These are phyloP conservation scores for Macrosoma leucophasiata DNA, from an alignment of 2,888 invertebrate species.

Conservation along the genomic window DNA sequence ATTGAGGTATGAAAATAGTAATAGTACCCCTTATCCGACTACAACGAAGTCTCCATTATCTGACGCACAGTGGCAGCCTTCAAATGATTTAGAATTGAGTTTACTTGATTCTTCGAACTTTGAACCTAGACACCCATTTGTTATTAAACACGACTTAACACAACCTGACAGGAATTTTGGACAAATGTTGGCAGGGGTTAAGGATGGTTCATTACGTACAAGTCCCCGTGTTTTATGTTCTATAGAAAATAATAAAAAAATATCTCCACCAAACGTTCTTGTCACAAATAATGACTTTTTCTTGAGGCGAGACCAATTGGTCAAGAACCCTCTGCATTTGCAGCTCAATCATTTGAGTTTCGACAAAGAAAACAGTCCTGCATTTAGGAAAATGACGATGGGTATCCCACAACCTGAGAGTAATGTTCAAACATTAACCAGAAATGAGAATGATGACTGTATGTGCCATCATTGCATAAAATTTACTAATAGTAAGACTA, in stretches of 20 bases:
- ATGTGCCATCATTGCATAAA: slow-evolving; percentile 48
- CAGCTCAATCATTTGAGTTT: slow-evolving; percentile 37
- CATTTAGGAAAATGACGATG: slow-evolving; percentile 35
- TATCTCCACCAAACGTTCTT: slow-evolving; percentile 36
- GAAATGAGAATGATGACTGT: slow-evolving; percentile 31
- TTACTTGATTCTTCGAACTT: slow-evolving; percentile 46
- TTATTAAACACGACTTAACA: too few species aligned
- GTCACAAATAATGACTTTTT: slow-evolving; percentile 52
- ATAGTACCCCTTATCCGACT: slow-evolving; percentile 53
- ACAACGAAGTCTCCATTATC: slow-evolving; percentile 34
- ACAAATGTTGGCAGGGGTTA: too few species aligned
- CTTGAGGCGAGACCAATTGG: slow-evolving; percentile 45
- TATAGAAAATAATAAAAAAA: slow-evolving; percentile 32
- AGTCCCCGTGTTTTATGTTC: slow-evolving; percentile 27
- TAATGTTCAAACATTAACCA: slow-evolving; percentile 28
- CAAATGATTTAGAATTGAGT: slow-evolving; percentile 58
- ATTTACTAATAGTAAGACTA: too few species aligned
- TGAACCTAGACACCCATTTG: slow-evolving; percentile 27
- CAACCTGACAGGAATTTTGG: too few species aligned
- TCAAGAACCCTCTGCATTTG: slow-evolving; percentile 34
- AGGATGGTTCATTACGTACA: too few species aligned
- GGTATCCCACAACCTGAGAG: slow-evolving; percentile 13
- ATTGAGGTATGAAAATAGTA: slow-evolving; percentile 49
- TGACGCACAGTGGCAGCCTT: slow-evolving; percentile 39
- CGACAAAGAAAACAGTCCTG: slow-evolving; percentile 51